These are phyloP conservation scores for Brevimyrus niger DNA, from an alignment of 2,113 vertebrate genomes.

Conservation along the genomic window DNA sequence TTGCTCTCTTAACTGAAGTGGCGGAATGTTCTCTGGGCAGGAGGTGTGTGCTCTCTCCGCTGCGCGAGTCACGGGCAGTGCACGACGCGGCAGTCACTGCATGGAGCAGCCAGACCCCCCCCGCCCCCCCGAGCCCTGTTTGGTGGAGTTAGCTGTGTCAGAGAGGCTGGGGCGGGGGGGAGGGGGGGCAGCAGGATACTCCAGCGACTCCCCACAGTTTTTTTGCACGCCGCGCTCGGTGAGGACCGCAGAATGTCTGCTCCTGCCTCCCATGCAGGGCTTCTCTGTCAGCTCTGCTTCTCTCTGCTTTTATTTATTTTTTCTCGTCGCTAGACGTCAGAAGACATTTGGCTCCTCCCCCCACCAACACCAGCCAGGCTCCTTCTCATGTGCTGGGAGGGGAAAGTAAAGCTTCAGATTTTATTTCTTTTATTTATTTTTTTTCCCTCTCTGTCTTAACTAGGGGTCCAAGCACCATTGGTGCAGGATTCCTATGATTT, in stretches of 20 bases:
- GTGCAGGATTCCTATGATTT: neutral
- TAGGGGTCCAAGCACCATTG: neutral
- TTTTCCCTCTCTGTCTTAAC: neutral
- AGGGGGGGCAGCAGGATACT: conserved; percentile 37
- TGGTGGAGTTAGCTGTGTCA: conserved; percentile 54
- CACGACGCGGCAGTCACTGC: conserved; percentile 66
- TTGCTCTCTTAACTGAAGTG: conserved; percentile 4
- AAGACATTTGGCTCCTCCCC: conserved; percentile 30
- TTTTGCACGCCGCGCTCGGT: conserved; percentile 50
- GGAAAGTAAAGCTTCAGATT: conserved; percentile 22
- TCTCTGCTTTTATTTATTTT: neutral
- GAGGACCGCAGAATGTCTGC: conserved; percentile 54
- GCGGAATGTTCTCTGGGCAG: neutral
- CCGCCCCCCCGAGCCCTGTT: conserved; percentile 72
- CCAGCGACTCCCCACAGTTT: conserved; percentile 50
- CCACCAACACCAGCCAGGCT: neutral
- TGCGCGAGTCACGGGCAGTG: conserved; percentile 59
- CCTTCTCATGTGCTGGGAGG: conserved; percentile 18
- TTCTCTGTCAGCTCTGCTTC: conserved; percentile 40
- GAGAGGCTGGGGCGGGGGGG: conserved; percentile 22
- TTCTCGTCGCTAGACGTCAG: conserved; percentile 23
- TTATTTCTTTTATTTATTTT: neutral
- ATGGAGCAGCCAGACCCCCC: conserved; percentile 69
- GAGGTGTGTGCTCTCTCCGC: conserved; percentile 35
- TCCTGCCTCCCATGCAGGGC: conserved; percentile 44